A percentile compares a stretch with the other conserved stretches of the same genome.
phyloP scores from a whole-genome alignment of 2,797 vertebrate species.

The Rhinella marina region DNA sequence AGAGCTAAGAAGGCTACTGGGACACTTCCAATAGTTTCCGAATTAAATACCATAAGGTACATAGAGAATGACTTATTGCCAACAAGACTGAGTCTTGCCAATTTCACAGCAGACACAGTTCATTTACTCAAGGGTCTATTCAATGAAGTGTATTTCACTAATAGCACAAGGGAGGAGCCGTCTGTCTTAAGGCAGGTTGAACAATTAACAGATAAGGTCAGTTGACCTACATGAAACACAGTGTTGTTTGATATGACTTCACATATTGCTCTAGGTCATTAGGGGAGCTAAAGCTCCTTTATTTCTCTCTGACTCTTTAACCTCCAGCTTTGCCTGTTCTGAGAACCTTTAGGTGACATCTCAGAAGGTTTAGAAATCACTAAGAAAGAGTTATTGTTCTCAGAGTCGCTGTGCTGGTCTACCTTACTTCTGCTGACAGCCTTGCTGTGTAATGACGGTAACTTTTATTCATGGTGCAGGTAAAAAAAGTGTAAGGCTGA shows the following conservation, averaged over 20 bases:
- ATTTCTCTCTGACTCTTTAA: slow-evolving; percentile 27
- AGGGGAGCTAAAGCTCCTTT: slow-evolving; percentile 29
- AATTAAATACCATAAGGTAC: not conserved
- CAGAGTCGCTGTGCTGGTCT: not conserved
- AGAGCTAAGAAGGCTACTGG: not conserved
- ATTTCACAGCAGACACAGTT: slow-evolving; percentile 35
- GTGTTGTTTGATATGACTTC: slow-evolving; percentile 51
- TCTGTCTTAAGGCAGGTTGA: slow-evolving; percentile 22
- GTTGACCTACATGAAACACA: slow-evolving; percentile 60
- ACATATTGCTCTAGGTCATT: slow-evolving; percentile 54
- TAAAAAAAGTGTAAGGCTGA: not conserved
- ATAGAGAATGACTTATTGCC: slow-evolving; percentile 28
- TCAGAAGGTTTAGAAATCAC: slow-evolving; percentile 12
- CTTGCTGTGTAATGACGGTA: not conserved
- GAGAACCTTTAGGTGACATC: slow-evolving; percentile 21
- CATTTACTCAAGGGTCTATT: slow-evolving; percentile 31
- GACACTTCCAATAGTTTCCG: not conserved
- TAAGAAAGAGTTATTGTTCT: slow-evolving; percentile 26
- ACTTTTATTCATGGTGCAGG: too few relatives aligned
- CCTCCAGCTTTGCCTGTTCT: slow-evolving; percentile 22
- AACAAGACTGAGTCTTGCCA: slow-evolving; percentile 24
- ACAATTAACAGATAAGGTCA: slow-evolving; percentile 60
- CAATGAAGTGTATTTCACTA: slow-evolving; percentile 32
- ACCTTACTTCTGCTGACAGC: not conserved
- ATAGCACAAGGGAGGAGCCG: slow-evolving; percentile 38